phyloP scores from a whole-genome alignment of 2,888 invertebrate genomes.

The Eupeodes latifasciatus region DNA sequence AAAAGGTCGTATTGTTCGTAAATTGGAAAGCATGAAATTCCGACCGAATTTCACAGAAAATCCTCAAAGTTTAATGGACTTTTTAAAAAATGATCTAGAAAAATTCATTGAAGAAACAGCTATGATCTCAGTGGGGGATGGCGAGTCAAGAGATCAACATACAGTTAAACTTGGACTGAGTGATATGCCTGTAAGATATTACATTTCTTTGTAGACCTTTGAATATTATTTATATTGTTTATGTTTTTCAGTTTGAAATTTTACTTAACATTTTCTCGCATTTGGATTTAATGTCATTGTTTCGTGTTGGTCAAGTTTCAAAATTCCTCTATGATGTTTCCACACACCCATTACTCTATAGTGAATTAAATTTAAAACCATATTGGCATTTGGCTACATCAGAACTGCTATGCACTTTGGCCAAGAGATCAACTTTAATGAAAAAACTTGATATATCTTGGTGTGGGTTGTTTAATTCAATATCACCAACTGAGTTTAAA shows the following conservation, averaged over 20 bases:
- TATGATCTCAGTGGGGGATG: slow-evolving; percentile 60
- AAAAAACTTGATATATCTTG: slow-evolving; percentile 94
- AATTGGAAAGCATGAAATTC: slow-evolving; percentile 82
- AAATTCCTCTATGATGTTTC: slow-evolving; percentile 89
- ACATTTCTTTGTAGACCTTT: neutral
- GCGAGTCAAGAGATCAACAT: slow-evolving; percentile 51
- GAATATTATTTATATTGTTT: neutral
- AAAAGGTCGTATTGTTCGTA: slow-evolving; percentile 81
- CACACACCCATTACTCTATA: slow-evolving; percentile 90
- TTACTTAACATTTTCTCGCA: slow-evolving; percentile 91
- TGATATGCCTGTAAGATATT: slow-evolving; percentile 83
- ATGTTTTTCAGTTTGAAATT: slow-evolving; percentile 90
- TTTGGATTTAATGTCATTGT: slow-evolving; percentile 91
- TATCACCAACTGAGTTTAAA: slow-evolving; percentile 85
- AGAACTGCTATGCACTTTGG: slow-evolving; percentile 86
- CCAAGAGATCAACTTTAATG: slow-evolving; percentile 87
- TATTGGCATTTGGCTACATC: slow-evolving; percentile 91
- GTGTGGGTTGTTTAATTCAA: slow-evolving; percentile 90
- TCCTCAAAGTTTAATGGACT: slow-evolving; percentile 81
- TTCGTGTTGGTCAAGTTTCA: slow-evolving; percentile 91
- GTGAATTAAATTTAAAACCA: slow-evolving; percentile 91
- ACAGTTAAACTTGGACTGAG: slow-evolving; percentile 77
- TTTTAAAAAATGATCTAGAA: slow-evolving; percentile 82
- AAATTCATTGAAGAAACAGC: slow-evolving; percentile 80
- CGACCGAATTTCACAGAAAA: slow-evolving; percentile 80